A percentile compares a stretch with the other conserved stretches of the same genome.
These are phyloP conservation scores for Macrotrachela quadricornifera DNA, from an alignment of 1,140 invertebrate genomes.

Conservation along the genomic window DNA sequence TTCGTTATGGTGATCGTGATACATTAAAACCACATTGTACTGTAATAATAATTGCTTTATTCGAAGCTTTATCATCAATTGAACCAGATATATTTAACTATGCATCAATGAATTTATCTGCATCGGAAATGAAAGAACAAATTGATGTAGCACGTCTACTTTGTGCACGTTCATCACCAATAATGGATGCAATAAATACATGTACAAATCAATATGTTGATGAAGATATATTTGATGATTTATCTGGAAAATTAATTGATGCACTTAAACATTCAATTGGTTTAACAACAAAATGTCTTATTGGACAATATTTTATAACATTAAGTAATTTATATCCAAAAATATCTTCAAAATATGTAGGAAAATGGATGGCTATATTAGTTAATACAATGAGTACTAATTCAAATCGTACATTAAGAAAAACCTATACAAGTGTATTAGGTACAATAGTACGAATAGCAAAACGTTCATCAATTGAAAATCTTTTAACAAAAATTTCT, in stretches of 20 bases:
- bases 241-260: conserved; percentile 57
- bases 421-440: neutral
- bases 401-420: conserved; percentile 3
- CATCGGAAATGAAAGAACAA: conserved; percentile 37
- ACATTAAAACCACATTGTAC: conserved; percentile 55
- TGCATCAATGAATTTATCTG: conserved; percentile 47
- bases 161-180: conserved; percentile 55
- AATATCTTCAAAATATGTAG: neutral
- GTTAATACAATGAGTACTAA: conserved; percentile 5
- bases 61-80: conserved; percentile 58
- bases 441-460: conserved; percentile 6
- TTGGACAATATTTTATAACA: neutral
- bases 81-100: conserved; percentile 56
- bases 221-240: conserved; percentile 46
- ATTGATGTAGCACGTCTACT: conserved; percentile 52
- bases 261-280: conserved; percentile 54
- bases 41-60: conserved; percentile 53
- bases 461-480: neutral
- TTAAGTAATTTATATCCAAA: neutral
- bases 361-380: conserved; percentile 3
- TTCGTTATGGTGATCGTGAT: conserved; percentile 52
- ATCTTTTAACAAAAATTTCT: conserved; percentile 1
- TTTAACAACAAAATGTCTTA: conserved; percentile 47
- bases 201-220: conserved; percentile 44
- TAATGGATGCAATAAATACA: conserved; percentile 62